phyloP scores from a whole-genome alignment of 2,797 vertebrate genomes.

The Spatula clypeata region DNA sequence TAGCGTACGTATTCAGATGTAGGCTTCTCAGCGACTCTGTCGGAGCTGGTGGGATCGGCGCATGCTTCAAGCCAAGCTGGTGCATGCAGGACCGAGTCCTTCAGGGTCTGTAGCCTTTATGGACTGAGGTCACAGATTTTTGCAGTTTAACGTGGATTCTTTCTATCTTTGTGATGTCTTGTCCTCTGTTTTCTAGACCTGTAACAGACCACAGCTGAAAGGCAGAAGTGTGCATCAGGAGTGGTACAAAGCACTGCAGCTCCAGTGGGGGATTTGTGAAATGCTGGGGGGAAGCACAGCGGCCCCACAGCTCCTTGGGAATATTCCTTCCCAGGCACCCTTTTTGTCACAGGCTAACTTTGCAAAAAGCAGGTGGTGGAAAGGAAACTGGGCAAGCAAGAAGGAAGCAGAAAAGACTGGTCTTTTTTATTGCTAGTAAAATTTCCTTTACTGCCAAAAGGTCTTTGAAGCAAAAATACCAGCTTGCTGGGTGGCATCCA shows the following conservation, averaged over 20 bases:
- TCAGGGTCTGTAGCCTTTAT: neutral
- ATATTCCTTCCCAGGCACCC: neutral
- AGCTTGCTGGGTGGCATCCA: conserved; percentile 65
- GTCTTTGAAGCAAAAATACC: conserved; percentile 76
- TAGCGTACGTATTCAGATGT: accelerated
- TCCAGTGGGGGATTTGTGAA: neutral
- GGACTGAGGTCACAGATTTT: neutral
- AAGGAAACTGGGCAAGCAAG: conserved; percentile 6
- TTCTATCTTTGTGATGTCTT: neutral
- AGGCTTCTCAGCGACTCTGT: accelerated
- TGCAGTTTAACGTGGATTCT: neutral
- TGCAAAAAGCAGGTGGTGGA: conserved; percentile 28
- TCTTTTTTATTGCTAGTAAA: conserved; percentile 66
- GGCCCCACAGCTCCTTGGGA: neutral
- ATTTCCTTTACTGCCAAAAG: conserved; percentile 58
- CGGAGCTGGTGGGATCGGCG: accelerated
- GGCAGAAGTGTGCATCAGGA: neutral
- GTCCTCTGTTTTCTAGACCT: neutral
- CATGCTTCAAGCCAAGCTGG: neutral
- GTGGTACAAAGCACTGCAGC: neutral
- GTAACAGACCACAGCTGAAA: neutral
- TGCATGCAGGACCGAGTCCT: neutral
- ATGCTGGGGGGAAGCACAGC: accelerated
- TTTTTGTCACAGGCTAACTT: neutral
- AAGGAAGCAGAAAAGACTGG: conserved; percentile 41